Percentiles rank a stretch among this genome's conserved stretches.
These are phyloP conservation scores for Schizopygopsis pylzovi DNA, from an alignment of 2,797 vertebrate species.

Conservation along the genomic window DNA sequence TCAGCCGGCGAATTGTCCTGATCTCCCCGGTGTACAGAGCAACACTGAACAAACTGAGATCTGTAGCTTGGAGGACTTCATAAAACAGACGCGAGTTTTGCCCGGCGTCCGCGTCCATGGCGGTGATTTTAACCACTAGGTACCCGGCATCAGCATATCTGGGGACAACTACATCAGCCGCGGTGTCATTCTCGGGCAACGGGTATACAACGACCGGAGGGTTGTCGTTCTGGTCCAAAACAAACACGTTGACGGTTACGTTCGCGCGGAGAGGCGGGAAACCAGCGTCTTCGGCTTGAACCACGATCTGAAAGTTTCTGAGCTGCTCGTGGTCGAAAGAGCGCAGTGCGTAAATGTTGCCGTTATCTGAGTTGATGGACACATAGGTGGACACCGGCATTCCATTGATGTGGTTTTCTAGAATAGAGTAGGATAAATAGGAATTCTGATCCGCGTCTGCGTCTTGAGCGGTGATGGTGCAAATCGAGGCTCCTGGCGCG, in stretches of 20 bases:
- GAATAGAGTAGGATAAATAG: constrained; percentile 86
- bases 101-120: constrained; percentile 77
- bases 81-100: constrained; percentile 88
- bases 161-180: constrained; percentile 77
- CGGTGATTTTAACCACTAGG: constrained; percentile 81
- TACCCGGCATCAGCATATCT: constrained; percentile 83
- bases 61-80: constrained; percentile 82
- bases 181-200: constrained; percentile 75
- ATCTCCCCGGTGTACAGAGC: constrained; percentile 88
- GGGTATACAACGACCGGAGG: constrained; percentile 81
- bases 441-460: constrained; percentile 86
- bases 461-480: constrained; percentile 84
- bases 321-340: constrained; percentile 91
- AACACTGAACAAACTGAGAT: constrained; percentile 83
- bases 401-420: constrained; percentile 81
- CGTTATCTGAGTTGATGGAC: constrained; percentile 89
- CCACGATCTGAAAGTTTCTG: constrained; percentile 83
- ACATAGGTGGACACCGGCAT: constrained; percentile 87
- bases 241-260: constrained; percentile 82
- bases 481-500: constrained; percentile 86
- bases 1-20: constrained; percentile 83
- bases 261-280: constrained; percentile 83
- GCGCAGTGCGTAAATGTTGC: constrained; percentile 88
- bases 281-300: constrained; percentile 86
- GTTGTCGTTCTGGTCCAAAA: constrained; percentile 91